Conservation (phyloP, 2,113 vertebrate genomes). For the Rhodinocichla rosea region DNA sequence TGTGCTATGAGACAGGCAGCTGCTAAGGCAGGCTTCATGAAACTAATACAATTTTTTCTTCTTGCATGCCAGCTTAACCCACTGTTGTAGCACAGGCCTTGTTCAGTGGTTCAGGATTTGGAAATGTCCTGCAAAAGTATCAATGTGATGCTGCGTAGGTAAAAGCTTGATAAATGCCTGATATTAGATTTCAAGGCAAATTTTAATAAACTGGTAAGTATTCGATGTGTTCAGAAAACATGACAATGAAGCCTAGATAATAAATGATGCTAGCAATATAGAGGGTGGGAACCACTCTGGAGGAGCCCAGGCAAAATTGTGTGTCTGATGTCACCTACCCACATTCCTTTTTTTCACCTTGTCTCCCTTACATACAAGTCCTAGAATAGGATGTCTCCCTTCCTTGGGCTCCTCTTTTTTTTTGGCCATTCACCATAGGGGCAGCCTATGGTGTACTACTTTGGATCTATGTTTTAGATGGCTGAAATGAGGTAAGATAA, state of each 20-base stretch:
- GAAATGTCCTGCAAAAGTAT: background rate
- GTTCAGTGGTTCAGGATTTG: background rate
- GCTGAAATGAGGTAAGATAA: background rate
- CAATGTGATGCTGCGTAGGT: rapidly evolving
- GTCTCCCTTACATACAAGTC: background rate
- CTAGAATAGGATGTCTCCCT: rapidly evolving
- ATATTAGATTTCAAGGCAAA: background rate
- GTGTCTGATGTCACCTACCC: background rate
- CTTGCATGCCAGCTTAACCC: background rate
- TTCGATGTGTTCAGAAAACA: background rate
- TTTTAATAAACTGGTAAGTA: background rate
- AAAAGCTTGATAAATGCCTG: background rate
- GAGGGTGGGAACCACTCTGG: background rate
- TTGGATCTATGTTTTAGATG: background rate
- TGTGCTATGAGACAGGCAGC: background rate
- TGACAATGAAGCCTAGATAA: background rate
- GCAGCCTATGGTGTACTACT: background rate
- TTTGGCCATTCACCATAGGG: background rate
- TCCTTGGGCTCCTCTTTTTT: background rate
- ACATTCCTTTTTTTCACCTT: background rate
- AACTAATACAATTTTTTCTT: background rate
- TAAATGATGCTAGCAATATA: background rate
- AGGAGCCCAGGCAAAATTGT: background rate
- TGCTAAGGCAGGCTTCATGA: background rate
- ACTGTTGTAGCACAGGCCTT: background rate